These are phyloP conservation scores for Campoletis sonorensis DNA, from an alignment of 1,140 invertebrate genomes.

Conservation along the genomic window DNA sequence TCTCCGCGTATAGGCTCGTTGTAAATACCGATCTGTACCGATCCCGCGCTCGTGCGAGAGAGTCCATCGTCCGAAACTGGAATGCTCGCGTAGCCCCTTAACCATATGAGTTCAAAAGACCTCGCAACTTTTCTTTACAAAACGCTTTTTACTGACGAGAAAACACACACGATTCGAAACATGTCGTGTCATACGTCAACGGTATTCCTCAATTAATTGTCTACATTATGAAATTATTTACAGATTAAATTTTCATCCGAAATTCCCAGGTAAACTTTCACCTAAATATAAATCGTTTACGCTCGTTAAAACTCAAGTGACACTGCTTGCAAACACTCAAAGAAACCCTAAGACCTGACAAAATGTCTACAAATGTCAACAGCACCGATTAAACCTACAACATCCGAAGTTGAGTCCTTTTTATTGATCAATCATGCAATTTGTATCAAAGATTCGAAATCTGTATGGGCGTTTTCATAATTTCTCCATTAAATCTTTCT, in stretches of 20 bases:
- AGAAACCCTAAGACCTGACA: not conserved
- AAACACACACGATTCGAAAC: not conserved
- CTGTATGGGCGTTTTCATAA: too few relatives aligned
- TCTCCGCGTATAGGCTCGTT: not conserved
- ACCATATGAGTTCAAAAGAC: not conserved
- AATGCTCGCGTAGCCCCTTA: conserved; percentile 5
- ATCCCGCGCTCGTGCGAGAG: not conserved
- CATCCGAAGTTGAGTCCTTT: too few relatives aligned
- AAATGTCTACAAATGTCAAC: too few relatives aligned
- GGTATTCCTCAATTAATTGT: not conserved
- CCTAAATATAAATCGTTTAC: not conserved
- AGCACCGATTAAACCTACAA: too few relatives aligned
- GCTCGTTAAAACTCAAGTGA: not conserved
- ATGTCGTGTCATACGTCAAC: not conserved
- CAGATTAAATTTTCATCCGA: not conserved
- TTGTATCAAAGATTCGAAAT: too few relatives aligned
- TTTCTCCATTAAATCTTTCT: too few relatives aligned
- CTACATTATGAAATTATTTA: not conserved
- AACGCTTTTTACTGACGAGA: not conserved
- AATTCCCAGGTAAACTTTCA: not conserved
- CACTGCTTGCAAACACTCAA: not conserved
- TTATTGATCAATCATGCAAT: too few relatives aligned
- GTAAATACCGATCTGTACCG: conserved; percentile 28
- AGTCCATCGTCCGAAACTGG: conserved; percentile 31
- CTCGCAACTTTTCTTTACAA: not conserved